Conservation (phyloP, 2,888 invertebrate species). For the Cosmia trapezina region DNA sequence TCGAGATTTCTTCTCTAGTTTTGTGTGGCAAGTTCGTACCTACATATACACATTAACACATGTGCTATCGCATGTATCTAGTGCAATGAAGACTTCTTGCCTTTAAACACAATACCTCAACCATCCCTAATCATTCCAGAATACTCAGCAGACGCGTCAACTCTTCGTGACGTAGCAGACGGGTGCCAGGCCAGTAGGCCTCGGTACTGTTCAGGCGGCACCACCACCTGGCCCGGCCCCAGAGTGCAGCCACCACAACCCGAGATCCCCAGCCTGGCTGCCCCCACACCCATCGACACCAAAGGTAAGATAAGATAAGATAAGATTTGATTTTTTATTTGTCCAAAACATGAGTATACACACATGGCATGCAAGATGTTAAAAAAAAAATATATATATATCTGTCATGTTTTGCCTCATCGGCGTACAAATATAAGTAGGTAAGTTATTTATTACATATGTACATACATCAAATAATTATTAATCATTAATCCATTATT, state of each 20-base stretch:
- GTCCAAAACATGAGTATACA: too few relatives aligned
- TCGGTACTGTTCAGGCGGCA: constrained; percentile 90
- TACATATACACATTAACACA: not conserved
- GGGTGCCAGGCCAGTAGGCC: constrained; percentile 89
- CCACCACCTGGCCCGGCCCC: constrained; percentile 90
- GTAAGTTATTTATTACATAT: too few relatives aligned
- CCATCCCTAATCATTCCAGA: constrained; percentile 71
- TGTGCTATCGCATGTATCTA: not conserved
- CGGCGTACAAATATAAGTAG: too few relatives aligned
- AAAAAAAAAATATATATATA: too few relatives aligned
- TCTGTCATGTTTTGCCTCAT: too few relatives aligned
- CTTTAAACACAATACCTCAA: not conserved
- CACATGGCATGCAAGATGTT: too few relatives aligned
- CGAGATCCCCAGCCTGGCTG: constrained; percentile 84
- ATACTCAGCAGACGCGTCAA: constrained; percentile 87
- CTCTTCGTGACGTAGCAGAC: constrained; percentile 88
- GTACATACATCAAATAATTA: too few relatives aligned
- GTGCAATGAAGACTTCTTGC: not conserved
- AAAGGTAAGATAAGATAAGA: too few relatives aligned
- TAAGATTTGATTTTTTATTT: too few relatives aligned
- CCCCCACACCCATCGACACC: constrained; percentile 86
- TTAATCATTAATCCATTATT: too few relatives aligned
- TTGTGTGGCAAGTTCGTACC: not conserved
- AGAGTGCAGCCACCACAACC: constrained; percentile 86
- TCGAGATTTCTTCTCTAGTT: not conserved